Evolutionary conservation across 2,888 invertebrate species (phyloP), one percentile per base, ranked within the genome.

Genomic region (Drosophila ustulata): DNA sequence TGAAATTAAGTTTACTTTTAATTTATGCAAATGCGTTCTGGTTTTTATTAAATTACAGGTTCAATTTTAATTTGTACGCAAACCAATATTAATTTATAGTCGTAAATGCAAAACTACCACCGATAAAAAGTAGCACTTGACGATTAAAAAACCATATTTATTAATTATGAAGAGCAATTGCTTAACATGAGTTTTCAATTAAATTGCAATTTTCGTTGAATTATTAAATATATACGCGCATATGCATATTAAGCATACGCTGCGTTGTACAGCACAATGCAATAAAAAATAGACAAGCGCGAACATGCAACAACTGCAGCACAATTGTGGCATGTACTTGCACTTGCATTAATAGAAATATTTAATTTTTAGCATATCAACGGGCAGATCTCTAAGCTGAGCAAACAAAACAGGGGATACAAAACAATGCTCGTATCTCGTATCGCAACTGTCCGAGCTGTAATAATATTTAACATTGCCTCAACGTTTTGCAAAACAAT

Each of bases 101-200:
- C 39, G 18, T 41, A 41, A 58, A 58, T 26, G 78, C 84, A 84
- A 68, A 70, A 47, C 83, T 62, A 88, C 83, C 88, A 83, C 83
- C 83, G 83, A 88, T 68, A 69, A 13, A 77, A 78, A 68, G 37
- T 58, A 76, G 61, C 86, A 80, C 71, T 72, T 70, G 80, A 82
- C 71, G 78, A 75, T 86, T 75, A 43, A 67, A 61, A 25, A 41
- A 30, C 37, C 37, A 47, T 68, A 45, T 55, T 71, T 55, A 68
- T 69, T 65, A 51, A 73, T 64, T 52, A 80, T 70, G 55, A 7
- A 59, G 37, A 57, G 56, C 49, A 28, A 51, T 7, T 46, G 59
- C 62, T 63, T 43, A 57, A 64, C 66, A 75, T 52, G 66, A 62
- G 63, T 78, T 75, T 78, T 67, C 69, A 71, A 78, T 78, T 67